Base-by-base conservation (phyloP, 2,797 vertebrate genomes). In the Atherinosoma microstoma region DNA sequence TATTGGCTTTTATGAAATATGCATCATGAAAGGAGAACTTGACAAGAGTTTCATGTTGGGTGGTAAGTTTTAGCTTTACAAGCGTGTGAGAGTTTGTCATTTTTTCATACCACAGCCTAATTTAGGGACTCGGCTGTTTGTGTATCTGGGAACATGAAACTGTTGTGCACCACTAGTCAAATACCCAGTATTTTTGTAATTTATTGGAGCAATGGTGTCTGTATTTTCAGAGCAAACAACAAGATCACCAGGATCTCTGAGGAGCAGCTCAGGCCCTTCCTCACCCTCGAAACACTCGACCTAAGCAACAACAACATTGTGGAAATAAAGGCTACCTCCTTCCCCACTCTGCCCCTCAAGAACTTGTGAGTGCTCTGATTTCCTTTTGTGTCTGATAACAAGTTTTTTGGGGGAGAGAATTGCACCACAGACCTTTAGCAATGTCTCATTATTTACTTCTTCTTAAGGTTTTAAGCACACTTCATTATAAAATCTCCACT, bases 231-330 rank as follows among this genome's bases (percentile, higher is more conserved):
- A 94, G 95, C 96, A 78, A 95, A 93, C 93, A 99, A 99, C 94
- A 96, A 93, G 90, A 98, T 99, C 89, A 65, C 75, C 64, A 92
- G 83, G 70, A 88, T 99, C 84, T 82, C 93, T 0, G 85, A 87
- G 57, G 96, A 97, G 83, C 95, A 94, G 81, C 91, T 99, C 83
- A 84, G 92, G 81, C 89, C 92, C 0, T 96, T 97, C 89, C 88
- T 92, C 12, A 89, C 93, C 42, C 92, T 99, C 80, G 96, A 98
- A 93, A 97, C 96, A 22, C 95, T 99, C 80, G 97, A 99, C 91
- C 93, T 99, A 79, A 97, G 97, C 91, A 96, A 93, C 88, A 99
- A 99, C 90, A 96, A 95, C 80, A 94, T 99, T 61, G 93, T 93
- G 24, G 95, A 97, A 30, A 80, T 99, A 54, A 96, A 94, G 93